Conservation (phyloP, 2,888 invertebrate genomes). For the Ophion ellenae region DNA sequence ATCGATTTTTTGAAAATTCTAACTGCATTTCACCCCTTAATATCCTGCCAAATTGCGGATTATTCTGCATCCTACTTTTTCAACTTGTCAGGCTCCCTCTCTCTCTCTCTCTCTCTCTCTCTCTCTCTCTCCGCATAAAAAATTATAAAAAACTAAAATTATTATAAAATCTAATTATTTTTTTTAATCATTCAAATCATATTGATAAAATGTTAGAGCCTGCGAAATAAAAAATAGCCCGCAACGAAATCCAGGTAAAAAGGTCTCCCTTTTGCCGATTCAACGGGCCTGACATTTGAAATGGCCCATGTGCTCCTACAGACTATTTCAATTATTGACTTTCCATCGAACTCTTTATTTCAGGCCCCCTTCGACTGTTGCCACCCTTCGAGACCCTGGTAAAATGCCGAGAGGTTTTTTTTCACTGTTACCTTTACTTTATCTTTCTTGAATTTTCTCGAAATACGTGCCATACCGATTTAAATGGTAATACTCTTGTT, state of each 20-base stretch:
- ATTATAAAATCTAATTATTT: no score
- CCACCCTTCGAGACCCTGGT: background rate
- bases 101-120: no score
- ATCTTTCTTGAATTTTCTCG: background rate
- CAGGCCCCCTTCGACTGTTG: constrained; percentile 10
- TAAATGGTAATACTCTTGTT: background rate
- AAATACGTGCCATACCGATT: background rate
- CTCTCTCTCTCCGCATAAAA: no score
- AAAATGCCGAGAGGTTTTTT: background rate
- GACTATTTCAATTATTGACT: constrained; percentile 61
- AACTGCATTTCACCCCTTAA: no score
- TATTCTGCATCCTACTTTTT: no score
- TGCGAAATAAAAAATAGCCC: no score
- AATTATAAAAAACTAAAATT: no score
- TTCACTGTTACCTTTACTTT: background rate
- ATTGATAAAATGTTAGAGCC: no score
- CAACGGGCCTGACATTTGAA: constrained; percentile 37
- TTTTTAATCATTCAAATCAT: no score
- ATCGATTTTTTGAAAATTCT: no score
- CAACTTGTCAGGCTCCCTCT: no score
- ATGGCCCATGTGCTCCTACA: constrained; percentile 30
- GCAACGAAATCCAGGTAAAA: background rate
- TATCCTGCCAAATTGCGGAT: no score
- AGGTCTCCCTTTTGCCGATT: constrained; percentile 49
- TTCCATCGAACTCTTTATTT: constrained; percentile 55